Evolutionary conservation across 1,140 invertebrate species (phyloP), one percentile per base, ranked within the genome.

Genomic region (Cherax destructor): DNA sequence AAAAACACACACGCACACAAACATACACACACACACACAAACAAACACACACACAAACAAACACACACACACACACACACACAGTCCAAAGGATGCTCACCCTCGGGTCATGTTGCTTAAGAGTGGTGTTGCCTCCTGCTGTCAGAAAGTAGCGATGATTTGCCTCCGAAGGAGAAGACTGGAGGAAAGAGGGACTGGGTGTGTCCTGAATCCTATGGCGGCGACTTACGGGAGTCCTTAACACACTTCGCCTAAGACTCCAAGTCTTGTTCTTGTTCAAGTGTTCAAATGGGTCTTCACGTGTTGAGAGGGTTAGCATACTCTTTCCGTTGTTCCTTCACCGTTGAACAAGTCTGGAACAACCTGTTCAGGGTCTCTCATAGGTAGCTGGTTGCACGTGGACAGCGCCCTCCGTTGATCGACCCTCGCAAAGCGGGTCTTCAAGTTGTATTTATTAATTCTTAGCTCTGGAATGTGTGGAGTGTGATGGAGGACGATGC

Each of bases 371-470:
- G 18, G 30, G 49, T n/a, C 13, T 52, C 52, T 41, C 78, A 21
- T 4, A 21, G 30, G 49, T 0, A 16, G n/a, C 18, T 56, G 49
- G 21, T 80, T n/a, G 49, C n/a, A 80, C 4, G 18, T 52, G 3
- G 78, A 52, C 5, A 41, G 9, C 1, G 78, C 13, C 47, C 10
- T 50, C 4, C 7, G 49, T 41, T 16, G 21, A 41, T 56, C 78
- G 49, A 9, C n/a, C 18, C 49, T 80, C 24, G 21, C 4, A 3
- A n/a, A 52, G 2, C 78, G 18, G 21, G 18, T 11, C 18, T 41
- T 21, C 4, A 74, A 50, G 65, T 84, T 84, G 21, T 84, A 84
- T 41, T 74, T 84, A 69, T 47, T 18, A 16, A 84, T 16, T 47
- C 24, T 47, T 11, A 84, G 65, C 65, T 72, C 65, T 4, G 83